Evolutionary conservation across 2,888 invertebrate genomes (phyloP).

Genomic region (Selenia dentaria): DNA sequence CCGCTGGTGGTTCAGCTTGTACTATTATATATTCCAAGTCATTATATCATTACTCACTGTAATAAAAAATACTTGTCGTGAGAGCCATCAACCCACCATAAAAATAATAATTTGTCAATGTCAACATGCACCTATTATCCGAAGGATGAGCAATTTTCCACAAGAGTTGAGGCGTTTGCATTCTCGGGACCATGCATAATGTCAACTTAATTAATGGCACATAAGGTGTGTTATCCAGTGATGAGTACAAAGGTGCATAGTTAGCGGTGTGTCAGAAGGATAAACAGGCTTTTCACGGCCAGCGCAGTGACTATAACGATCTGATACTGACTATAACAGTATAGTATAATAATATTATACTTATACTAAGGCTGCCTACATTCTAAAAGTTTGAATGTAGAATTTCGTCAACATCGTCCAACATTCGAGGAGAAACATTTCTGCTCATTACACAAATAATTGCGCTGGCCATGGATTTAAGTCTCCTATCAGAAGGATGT

Average conservation of each 20-base stretch:
- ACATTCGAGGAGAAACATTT: too few species aligned
- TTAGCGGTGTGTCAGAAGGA: slow-evolving; percentile 29
- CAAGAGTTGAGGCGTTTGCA: slow-evolving; percentile 52
- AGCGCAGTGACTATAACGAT: too few species aligned
- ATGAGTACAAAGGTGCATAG: not conserved
- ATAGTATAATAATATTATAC: too few species aligned
- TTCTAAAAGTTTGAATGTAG: too few species aligned
- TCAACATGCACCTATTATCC: slow-evolving; percentile 34
- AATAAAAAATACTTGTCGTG: slow-evolving; percentile 2
- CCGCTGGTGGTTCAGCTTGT: too few species aligned
- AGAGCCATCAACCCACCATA: slow-evolving; percentile 4
- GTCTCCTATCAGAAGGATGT: too few species aligned
- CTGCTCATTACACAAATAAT: too few species aligned
- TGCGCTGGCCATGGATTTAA: too few species aligned
- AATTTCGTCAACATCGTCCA: too few species aligned
- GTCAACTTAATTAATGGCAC: slow-evolving; percentile 6
- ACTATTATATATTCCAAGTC: too few species aligned
- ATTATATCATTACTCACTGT: not conserved
- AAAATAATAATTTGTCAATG: slow-evolving; percentile 30
- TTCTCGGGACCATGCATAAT: slow-evolving; percentile 41
- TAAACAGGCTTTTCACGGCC: slow-evolving; percentile 51
- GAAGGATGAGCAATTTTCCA: slow-evolving; percentile 46
- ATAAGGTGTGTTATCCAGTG: slow-evolving; percentile 37
- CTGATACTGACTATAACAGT: too few species aligned
- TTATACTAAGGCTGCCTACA: too few species aligned